A percentile compares a stretch with the other conserved stretches of the same genome.
Evolutionary conservation across 2,113 vertebrate species (phyloP).

Genomic region (Burhinus bistriatus): DNA sequence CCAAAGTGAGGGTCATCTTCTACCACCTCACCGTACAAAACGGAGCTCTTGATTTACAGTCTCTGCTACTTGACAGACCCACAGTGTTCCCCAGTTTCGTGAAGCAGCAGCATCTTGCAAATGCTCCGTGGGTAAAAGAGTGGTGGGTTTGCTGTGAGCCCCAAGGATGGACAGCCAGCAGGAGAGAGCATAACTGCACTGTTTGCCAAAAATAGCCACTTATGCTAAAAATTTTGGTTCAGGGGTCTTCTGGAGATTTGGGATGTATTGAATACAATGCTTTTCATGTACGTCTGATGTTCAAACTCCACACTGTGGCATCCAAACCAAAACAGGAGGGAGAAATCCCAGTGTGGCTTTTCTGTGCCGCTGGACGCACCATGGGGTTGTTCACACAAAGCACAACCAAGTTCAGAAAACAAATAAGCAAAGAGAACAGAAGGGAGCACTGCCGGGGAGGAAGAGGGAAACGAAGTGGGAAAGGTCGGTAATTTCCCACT

Average conservation of each 20-base stretch:
- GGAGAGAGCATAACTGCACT: rapidly evolving
- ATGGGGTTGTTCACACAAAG: not conserved
- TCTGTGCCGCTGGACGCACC: not conserved
- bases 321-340: not conserved
- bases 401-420: not conserved
- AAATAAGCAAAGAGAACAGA: not conserved
- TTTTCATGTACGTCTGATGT: not conserved
- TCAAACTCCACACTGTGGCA: not conserved
- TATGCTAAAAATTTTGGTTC: not conserved
- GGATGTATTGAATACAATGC: not conserved
- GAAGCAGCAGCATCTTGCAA: not conserved
- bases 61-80: not conserved
- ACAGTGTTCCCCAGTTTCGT: not conserved
- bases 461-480: not conserved
- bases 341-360: not conserved
- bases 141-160: not conserved
- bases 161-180: not conserved
- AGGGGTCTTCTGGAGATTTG: not conserved
- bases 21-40: not conserved
- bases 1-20: not conserved
- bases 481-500: not conserved
- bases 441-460: not conserved
- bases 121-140: rapidly evolving
- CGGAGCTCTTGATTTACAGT: not conserved
- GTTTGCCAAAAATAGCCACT: not conserved